phyloP scores from a whole-genome alignment of 2,113 vertebrate genomes.

The Rhea pennata region DNA sequence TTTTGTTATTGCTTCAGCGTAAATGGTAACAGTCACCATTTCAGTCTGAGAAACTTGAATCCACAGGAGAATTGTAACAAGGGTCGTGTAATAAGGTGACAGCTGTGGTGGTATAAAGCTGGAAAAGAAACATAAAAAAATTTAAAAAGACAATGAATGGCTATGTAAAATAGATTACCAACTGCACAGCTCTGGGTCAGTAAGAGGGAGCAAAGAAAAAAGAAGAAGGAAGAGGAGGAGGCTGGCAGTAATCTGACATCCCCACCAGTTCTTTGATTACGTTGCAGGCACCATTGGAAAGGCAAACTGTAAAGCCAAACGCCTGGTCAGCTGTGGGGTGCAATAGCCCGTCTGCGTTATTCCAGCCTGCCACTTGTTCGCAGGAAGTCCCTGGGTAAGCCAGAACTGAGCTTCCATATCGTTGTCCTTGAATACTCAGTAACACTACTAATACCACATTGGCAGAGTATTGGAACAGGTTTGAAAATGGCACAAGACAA shows the following conservation, averaged over 20 bases:
- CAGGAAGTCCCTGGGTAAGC: neutral
- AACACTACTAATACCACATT: neutral
- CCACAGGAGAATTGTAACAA: neutral
- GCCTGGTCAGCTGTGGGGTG: neutral
- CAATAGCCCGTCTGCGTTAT: neutral
- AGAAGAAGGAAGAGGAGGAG: neutral
- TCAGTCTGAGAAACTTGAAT: neutral
- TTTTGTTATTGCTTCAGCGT: neutral
- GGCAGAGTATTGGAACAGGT: neutral
- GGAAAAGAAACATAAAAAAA: neutral
- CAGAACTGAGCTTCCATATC: neutral
- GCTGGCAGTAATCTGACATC: neutral
- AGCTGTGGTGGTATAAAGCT: neutral
- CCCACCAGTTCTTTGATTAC: neutral
- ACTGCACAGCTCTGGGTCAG: neutral
- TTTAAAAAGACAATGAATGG: neutral
- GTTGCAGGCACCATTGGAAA: neutral
- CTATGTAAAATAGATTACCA: neutral
- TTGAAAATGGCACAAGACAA: neutral
- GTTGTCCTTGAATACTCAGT: neutral
- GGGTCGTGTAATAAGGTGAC: neutral
- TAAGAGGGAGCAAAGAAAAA: neutral
- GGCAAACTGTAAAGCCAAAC: neutral
- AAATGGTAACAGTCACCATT: neutral
- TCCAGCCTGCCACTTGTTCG: neutral